Conservation (phyloP, 2,113 vertebrate genomes). For the Nothoprocta perdicaria region DNA sequence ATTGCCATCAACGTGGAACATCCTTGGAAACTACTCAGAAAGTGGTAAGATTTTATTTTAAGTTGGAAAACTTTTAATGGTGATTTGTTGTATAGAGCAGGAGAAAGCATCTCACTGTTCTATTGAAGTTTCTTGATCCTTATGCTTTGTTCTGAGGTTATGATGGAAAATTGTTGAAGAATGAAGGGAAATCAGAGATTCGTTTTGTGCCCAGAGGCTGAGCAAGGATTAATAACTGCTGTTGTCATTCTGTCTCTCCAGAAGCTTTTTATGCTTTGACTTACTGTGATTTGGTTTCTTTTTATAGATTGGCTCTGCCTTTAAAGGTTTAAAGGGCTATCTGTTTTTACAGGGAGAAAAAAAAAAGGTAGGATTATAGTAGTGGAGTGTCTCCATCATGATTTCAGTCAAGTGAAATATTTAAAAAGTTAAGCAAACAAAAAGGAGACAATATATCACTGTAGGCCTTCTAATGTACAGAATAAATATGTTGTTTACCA, state of each 20-base stretch:
- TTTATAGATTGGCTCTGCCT: background rate
- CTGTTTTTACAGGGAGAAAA: background rate
- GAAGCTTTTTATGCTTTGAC: background rate
- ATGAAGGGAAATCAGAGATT: background rate
- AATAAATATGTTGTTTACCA: background rate
- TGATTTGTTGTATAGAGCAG: background rate
- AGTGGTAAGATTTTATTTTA: constrained; percentile 65
- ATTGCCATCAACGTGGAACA: constrained; percentile 80
- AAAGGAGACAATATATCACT: background rate
- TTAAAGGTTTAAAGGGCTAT: background rate
- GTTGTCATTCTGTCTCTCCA: background rate
- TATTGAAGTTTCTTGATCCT: background rate
- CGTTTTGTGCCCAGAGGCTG: background rate
- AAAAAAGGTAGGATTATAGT: background rate
- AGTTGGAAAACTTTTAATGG: background rate
- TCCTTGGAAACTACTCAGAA: constrained; percentile 64
- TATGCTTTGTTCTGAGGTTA: background rate
- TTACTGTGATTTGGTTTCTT: background rate
- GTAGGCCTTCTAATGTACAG: background rate
- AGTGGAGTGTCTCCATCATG: background rate
- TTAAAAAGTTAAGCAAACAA: background rate
- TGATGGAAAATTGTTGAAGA: background rate
- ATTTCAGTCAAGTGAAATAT: background rate
- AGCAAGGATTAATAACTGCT: background rate
- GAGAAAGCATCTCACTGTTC: background rate